Evolutionary conservation across 2,888 invertebrate species (phyloP), one percentile per base, ranked within the genome.

Genomic region (Apamea monoglypha): DNA sequence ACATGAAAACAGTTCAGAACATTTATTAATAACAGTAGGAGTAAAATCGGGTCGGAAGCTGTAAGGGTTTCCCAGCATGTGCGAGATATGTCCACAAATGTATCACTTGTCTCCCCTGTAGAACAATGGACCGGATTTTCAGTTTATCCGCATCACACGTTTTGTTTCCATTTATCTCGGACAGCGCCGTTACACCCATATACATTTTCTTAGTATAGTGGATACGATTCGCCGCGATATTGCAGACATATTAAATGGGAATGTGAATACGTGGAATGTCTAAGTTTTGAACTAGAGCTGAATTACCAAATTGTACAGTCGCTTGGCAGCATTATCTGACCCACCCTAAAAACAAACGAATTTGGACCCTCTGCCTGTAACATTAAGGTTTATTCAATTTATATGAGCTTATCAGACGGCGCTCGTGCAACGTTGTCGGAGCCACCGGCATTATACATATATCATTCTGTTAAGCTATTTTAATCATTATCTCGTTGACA

Each of bases 51-150:
- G 36, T 85, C 88, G 88, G 44, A 73, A 32, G 32, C 50, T 76
- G 40, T 78, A 70, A 77, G 69, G 76, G 63, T 79, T 74, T 77
- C 68, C 12, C 47, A 75, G 82, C 72, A 80, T 71, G 72, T 66
- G 80, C 75, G 80, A 87, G 82, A 87, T 87, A 89, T 85, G 85
- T 88, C 90, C 85, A 80, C 84, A 81, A 87, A 88, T 88, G 88
- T 87, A 90, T 89, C 88, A 87, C 87, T 85, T 86, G 88, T 88
- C 87, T 84, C 76, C 81, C 83, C 82, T 80, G 74, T 74, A 89
- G 87, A 92, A 92, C 92, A 92, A 92, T 91, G 82, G 89, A 69
- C 77, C 85, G 85, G 88, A 88, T 87, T 82, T 87, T 82, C 82
- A 83, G 85, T 85, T 88, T 90, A 89, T 79, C 84, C 85, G 81